Conservation (phyloP, 1,140 invertebrate genomes). For the Stenopsyche tienmushanensis region DNA sequence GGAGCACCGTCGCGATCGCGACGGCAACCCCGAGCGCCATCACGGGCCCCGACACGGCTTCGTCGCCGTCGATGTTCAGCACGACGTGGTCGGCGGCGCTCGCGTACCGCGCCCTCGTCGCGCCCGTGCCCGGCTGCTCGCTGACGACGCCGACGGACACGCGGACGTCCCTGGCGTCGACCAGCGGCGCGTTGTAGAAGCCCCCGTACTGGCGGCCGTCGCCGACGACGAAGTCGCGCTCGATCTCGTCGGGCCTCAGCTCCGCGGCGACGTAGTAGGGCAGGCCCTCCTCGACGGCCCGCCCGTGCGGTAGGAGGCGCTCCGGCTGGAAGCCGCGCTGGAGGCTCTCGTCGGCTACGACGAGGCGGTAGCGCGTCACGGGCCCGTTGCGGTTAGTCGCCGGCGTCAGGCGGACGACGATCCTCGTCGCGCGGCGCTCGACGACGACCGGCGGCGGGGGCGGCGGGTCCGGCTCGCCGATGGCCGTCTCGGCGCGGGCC, state of each 20-base stretch:
- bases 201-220: conserved; percentile 72
- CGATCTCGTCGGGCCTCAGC: conserved; percentile 61
- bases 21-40: conserved; percentile 52
- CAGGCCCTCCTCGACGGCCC: conserved; percentile 60
- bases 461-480: conserved; percentile 67
- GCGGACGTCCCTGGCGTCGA: conserved; percentile 63
- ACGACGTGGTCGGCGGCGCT: conserved; percentile 56
- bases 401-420: conserved; percentile 62
- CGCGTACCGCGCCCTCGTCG: conserved; percentile 68
- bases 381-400: conserved; percentile 74
- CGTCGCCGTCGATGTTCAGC: conserved; percentile 50
- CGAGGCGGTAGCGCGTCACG: conserved; percentile 67
- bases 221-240: conserved; percentile 72
- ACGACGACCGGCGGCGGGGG: conserved; percentile 65
- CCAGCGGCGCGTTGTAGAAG: conserved; percentile 77
- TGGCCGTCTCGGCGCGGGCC: conserved; percentile 63
- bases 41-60: conserved; percentile 50
- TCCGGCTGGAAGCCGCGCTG: conserved; percentile 61
- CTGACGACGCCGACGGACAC: conserved; percentile 75
- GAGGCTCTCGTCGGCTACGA: conserved; percentile 67
- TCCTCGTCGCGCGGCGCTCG: conserved; percentile 56
- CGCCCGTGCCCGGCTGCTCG: conserved; percentile 61
- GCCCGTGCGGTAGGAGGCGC: conserved; percentile 59
- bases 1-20: conserved; percentile 51
- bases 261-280: conserved; percentile 82